phyloP scores from a whole-genome alignment of 2,888 invertebrate genomes.

The Pardosa pseudoannulata region DNA sequence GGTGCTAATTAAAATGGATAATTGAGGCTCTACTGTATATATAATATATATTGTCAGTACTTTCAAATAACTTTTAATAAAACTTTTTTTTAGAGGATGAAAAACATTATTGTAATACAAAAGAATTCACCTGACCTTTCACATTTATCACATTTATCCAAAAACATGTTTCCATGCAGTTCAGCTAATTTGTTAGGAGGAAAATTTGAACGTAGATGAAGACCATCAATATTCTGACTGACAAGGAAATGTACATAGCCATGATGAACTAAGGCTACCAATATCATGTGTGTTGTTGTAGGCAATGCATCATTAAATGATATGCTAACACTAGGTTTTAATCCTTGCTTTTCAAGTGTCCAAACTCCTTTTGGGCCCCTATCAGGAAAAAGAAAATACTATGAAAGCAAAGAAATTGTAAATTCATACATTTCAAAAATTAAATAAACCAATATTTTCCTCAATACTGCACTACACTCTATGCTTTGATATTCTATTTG shows the following conservation, averaged over 20 bases:
- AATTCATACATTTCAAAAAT: no score
- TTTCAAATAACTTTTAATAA: no score
- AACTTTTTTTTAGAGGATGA: no score
- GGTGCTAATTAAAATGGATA: no score
- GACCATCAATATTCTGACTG: slow-evolving; percentile 98
- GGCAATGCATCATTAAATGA: slow-evolving; percentile 94
- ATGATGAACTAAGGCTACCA: slow-evolving; percentile 83
- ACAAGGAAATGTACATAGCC: slow-evolving; percentile 85
- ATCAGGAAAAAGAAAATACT: slow-evolving; percentile 75
- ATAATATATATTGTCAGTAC: no score
- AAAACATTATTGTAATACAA: no score
- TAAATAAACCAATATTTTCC: no score
- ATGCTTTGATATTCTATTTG: no score
- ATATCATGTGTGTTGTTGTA: slow-evolving; percentile 94
- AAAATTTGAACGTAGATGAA: slow-evolving; percentile 94
- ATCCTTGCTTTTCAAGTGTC: slow-evolving; percentile 94
- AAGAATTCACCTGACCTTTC: slow-evolving; percentile 79
- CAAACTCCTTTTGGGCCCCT: slow-evolving; percentile 96
- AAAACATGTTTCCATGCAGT: slow-evolving; percentile 98
- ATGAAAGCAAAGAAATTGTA: no score
- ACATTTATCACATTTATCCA: slow-evolving; percentile 94
- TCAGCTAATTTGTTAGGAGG: slow-evolving; percentile 89
- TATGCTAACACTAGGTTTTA: slow-evolving; percentile 88
- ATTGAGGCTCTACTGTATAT: no score
- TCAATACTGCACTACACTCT: no score